Evolutionary conservation across 2,113 vertebrate genomes (phyloP).

Genomic region (Tragelaphus strepsiceros): DNA sequence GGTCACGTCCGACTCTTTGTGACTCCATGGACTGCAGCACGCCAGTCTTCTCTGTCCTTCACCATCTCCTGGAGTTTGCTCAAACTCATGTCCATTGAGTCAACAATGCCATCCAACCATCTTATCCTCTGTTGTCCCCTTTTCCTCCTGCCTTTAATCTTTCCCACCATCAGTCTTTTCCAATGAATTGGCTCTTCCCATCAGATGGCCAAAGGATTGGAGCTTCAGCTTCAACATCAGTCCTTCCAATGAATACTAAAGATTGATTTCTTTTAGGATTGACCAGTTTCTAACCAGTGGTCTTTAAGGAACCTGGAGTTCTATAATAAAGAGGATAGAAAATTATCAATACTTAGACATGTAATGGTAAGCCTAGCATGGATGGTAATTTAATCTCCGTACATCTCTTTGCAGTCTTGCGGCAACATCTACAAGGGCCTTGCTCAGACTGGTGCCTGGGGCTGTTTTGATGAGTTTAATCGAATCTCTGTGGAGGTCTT

Average conservation of each 20-base stretch:
- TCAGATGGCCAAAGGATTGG: neutral
- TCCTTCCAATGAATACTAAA: neutral
- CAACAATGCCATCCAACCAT: neutral
- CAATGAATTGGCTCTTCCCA: neutral
- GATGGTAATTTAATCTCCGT: conserved; percentile 58
- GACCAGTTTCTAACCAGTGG: neutral
- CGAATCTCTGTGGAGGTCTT: conserved; percentile 97
- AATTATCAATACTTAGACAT: conserved; percentile 31
- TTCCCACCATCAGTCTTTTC: neutral
- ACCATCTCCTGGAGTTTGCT: neutral
- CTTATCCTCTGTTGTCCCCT: neutral
- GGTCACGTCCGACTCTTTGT: neutral
- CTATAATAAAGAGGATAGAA: conserved; percentile 55
- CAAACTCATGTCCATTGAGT: neutral
- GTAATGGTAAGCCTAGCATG: neutral
- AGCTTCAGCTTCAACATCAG: neutral
- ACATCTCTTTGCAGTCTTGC: conserved; percentile 86
- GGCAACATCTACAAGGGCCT: conserved; percentile 99
- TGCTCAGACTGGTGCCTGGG: conserved; percentile 97
- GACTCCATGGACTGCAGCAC: neutral
- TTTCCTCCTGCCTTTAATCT: neutral
- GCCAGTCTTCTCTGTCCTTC: neutral
- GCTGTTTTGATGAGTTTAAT: conserved; percentile 99
- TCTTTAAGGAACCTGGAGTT: neutral
- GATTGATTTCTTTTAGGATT: neutral